Conservation (phyloP, 1,140 invertebrate species). For the Bactericera cockerelli region DNA sequence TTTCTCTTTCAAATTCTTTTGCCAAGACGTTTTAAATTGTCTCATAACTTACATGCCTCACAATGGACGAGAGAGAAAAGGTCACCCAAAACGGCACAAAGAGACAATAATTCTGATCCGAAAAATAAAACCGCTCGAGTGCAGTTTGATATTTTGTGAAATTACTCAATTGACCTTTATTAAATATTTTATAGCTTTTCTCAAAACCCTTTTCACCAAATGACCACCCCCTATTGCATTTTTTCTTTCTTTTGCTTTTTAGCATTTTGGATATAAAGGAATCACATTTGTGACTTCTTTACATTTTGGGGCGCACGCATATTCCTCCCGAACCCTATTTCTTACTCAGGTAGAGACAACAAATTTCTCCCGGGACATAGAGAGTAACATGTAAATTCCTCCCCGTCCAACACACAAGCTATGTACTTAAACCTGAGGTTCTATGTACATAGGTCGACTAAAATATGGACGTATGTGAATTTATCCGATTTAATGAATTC, state of each 20-base stretch:
- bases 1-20: background rate
- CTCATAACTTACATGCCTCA: background rate
- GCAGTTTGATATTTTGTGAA: conserved; percentile 8
- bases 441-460: too few relatives aligned
- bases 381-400: too few relatives aligned
- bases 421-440: too few relatives aligned
- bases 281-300: too few relatives aligned
- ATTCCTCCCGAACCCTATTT: too few relatives aligned
- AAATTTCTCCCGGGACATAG: too few relatives aligned
- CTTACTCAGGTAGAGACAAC: too few relatives aligned
- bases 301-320: too few relatives aligned
- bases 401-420: too few relatives aligned
- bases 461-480: too few relatives aligned
- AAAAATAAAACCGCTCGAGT: background rate
- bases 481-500: too few relatives aligned
- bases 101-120: conserved; percentile 2
- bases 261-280: conserved; percentile 1
- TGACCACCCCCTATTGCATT: conserved; percentile 9
- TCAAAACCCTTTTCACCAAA: conserved; percentile 7
- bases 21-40: background rate
- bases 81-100: conserved; percentile 5
- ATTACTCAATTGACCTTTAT: conserved; percentile 9
- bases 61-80: background rate
- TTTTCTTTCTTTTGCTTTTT: background rate
- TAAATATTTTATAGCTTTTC: conserved; percentile 7